These are phyloP conservation scores for Macrophya alboannulata DNA, from an alignment of 2,888 invertebrate genomes.

Conservation along the genomic window DNA sequence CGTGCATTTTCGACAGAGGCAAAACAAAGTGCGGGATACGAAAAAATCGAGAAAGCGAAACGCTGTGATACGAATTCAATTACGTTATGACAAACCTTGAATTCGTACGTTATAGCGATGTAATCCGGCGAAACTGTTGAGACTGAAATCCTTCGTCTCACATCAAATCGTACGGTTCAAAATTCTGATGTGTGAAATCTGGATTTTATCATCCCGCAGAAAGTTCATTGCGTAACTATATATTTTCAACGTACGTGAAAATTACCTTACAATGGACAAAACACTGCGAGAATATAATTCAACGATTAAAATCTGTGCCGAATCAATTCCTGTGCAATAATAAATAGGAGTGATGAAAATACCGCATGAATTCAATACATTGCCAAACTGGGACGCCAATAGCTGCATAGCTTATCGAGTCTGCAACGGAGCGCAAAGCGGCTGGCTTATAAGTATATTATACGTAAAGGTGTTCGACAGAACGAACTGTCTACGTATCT, in stretches of 20 bases:
- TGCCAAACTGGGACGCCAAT: conserved; percentile 27
- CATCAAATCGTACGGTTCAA: not conserved
- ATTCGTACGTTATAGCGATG: no score
- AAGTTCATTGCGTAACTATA: not conserved
- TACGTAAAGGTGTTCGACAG: not conserved
- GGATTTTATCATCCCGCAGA: not conserved
- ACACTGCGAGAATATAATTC: not conserved
- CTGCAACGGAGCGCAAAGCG: not conserved
- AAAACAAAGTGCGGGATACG: not conserved
- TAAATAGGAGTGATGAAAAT: conserved; percentile 40
- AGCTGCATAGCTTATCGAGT: not conserved
- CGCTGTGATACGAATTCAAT: not conserved
- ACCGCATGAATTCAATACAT: not conserved
- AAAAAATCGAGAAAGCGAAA: conserved; percentile 12
- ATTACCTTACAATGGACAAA: conserved; percentile 41
- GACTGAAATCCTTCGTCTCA: not conserved
- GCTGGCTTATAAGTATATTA: not conserved
- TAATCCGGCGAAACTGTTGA: not conserved
- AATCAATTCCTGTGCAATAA: conserved; percentile 43
- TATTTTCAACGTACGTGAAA: not conserved
- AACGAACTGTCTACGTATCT: not conserved
- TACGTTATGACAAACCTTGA: conserved; percentile 9
- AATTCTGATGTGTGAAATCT: not conserved
- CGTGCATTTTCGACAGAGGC: not conserved
- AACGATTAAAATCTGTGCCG: conserved; percentile 17